Conservation (phyloP, 2,888 invertebrate genomes). For the Zootermopsis nevadensis region DNA sequence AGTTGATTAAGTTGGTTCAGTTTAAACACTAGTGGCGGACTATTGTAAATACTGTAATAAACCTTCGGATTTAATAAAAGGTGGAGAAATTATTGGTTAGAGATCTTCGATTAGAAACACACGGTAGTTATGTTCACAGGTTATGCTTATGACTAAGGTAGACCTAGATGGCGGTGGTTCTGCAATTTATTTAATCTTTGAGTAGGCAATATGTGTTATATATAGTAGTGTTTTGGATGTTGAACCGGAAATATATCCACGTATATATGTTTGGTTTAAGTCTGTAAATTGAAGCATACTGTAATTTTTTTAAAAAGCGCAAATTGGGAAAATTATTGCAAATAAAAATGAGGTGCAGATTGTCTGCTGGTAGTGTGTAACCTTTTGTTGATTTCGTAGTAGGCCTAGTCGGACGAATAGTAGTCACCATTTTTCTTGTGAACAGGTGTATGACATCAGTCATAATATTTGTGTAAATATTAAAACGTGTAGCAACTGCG, state of each 20-base stretch:
- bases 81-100: no score
- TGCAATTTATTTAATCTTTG: neutral
- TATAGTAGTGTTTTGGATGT: neutral
- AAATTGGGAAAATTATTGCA: constrained; percentile 4
- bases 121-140: no score
- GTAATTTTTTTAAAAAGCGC: neutral
- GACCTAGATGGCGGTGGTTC: neutral
- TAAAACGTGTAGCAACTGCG: constrained; percentile 14
- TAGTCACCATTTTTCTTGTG: constrained; percentile 48
- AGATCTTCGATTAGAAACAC: no score
- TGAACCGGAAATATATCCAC: constrained; percentile 27
- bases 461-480: constrained; percentile 27
- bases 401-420: constrained; percentile 39
- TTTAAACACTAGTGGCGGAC: no score
- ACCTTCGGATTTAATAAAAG: no score
- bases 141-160: no score
- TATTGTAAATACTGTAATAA: no score
- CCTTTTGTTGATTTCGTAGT: constrained; percentile 34
- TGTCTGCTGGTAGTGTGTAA: neutral
- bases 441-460: constrained; percentile 46
- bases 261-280: constrained; percentile 3
- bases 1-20: no score
- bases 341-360: neutral
- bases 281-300: neutral
- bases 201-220: neutral